phyloP scores from a whole-genome alignment of 2,797 vertebrate genomes.

The Poecilia picta region DNA sequence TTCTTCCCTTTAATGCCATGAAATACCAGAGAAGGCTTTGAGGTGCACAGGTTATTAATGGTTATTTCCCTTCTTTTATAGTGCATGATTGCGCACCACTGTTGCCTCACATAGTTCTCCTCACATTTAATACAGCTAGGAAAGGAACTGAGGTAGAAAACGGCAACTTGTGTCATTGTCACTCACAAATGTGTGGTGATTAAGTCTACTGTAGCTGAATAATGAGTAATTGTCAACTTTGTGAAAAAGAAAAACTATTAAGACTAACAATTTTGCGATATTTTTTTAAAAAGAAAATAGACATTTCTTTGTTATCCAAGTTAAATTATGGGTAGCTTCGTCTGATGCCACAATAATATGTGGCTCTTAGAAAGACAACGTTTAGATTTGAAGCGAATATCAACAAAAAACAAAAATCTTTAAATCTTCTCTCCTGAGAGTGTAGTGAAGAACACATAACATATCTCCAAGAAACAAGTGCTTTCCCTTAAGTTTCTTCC shows the following conservation, averaged over 20 bases:
- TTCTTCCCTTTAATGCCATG: constrained; percentile 21
- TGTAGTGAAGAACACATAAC: constrained; percentile 13
- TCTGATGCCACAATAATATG: background rate
- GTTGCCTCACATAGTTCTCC: background rate
- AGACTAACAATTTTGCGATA: background rate
- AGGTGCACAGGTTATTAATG: constrained; percentile 11
- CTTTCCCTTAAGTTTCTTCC: constrained; percentile 27
- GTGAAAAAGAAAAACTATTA: background rate
- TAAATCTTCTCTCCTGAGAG: constrained; percentile 42
- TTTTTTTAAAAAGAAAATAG: background rate
- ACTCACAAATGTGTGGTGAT: background rate
- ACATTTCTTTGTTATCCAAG: constrained; percentile 12
- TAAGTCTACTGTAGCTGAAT: constrained; percentile 2
- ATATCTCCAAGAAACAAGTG: constrained; percentile 40
- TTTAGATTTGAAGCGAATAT: background rate
- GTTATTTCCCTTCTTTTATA: constrained; percentile 28
- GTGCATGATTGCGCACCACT: constrained; percentile 6
- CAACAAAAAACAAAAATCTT: constrained; percentile 32
- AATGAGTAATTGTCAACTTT: background rate
- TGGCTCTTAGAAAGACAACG: constrained; percentile 5
- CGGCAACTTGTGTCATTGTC: background rate
- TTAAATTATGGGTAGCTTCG: constrained; percentile 8
- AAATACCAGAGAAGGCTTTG: constrained; percentile 26
- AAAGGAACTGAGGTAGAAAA: background rate
- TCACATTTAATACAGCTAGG: background rate